phyloP scores from a whole-genome alignment of 2,113 vertebrate species.

The Heliornis fulica region DNA sequence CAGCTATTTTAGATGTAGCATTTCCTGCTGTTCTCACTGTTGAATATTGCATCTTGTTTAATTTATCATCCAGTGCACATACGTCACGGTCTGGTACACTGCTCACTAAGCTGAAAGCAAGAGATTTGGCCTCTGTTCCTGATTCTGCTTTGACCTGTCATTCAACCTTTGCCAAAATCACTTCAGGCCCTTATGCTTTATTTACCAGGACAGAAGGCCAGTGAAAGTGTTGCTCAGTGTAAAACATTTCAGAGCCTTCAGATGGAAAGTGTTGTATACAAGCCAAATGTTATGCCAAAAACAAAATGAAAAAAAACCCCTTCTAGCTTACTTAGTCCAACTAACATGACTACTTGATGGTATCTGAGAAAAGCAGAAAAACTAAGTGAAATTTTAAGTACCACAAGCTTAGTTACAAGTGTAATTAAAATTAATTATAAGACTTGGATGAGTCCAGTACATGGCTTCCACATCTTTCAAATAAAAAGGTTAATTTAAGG shows the following conservation, averaged over 20 bases:
- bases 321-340: not conserved
- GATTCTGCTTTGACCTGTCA: not conserved
- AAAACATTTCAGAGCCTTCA: not conserved
- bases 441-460: not conserved
- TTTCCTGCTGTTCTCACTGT: not conserved
- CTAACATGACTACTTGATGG: not conserved
- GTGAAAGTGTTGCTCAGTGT: not conserved
- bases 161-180: conserved; percentile 13
- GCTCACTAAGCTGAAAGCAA: conserved; percentile 6
- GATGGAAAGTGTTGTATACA: not conserved
- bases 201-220: not conserved
- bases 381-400: not conserved
- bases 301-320: not conserved
- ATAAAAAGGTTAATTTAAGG: not conserved
- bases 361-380: not conserved
- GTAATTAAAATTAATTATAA: not conserved
- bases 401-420: not conserved
- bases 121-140: not conserved
- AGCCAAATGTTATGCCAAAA: not conserved
- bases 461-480: not conserved
- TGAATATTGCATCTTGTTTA: not conserved
- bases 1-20: not conserved
- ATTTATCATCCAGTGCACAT: not conserved
- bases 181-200: conserved; percentile 4
- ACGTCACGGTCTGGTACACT: not conserved